phyloP scores from a whole-genome alignment of 2,888 invertebrate genomes.

The Ceratothoa steindachneri region DNA sequence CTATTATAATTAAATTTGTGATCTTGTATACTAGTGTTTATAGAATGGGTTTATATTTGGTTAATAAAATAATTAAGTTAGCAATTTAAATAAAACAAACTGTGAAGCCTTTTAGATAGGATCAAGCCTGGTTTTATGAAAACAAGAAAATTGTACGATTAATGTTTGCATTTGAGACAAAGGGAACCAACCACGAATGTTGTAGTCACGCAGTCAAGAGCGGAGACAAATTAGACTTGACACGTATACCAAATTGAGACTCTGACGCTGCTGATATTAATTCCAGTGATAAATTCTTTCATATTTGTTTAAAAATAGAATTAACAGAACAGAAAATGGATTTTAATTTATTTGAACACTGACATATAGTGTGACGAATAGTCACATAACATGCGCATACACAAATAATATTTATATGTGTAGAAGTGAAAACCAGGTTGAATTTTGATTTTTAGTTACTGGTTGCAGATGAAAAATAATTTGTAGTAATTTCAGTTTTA shows the following conservation, averaged over 20 bases:
- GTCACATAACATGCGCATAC: neutral
- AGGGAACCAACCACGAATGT: neutral
- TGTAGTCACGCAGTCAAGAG: neutral
- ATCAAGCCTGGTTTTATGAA: too few relatives aligned
- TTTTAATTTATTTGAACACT: neutral
- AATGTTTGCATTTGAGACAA: neutral
- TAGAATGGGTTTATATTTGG: too few relatives aligned
- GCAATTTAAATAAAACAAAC: too few relatives aligned
- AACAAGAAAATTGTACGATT: neutral
- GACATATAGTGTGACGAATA: neutral
- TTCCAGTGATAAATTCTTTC: neutral
- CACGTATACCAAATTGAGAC: neutral
- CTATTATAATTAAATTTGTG: too few relatives aligned
- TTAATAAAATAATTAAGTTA: too few relatives aligned
- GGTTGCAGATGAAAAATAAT: too few relatives aligned
- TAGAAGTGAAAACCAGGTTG: too few relatives aligned
- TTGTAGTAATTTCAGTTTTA: too few relatives aligned
- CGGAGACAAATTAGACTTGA: neutral
- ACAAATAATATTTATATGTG: too few relatives aligned
- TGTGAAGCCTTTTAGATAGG: too few relatives aligned
- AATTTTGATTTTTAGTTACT: too few relatives aligned
- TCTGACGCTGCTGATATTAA: neutral
- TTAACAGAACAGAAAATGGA: neutral
- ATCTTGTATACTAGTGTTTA: too few relatives aligned
- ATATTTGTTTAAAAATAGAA: conserved; percentile 1